Conservation (phyloP, 2,888 invertebrate genomes). For the Orthosia gracilis region DNA sequence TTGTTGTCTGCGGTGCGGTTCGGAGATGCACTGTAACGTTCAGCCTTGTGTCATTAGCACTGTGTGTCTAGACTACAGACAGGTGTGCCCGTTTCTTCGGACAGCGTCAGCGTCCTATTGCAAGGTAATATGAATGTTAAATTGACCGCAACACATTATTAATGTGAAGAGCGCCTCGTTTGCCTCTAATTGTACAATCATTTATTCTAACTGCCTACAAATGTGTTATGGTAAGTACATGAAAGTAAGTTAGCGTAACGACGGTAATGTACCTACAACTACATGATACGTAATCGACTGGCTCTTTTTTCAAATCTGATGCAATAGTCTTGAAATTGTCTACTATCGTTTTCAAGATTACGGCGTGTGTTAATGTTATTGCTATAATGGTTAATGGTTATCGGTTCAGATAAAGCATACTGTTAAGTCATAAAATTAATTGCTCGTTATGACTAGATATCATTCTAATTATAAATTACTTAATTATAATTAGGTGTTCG, state of each 20-base stretch:
- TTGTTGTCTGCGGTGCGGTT: conserved; percentile 51
- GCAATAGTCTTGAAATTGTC: conserved; percentile 39
- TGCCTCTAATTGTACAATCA: conserved; percentile 75
- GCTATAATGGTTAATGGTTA: conserved; percentile 35
- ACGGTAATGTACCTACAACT: conserved; percentile 44
- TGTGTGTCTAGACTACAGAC: conserved; percentile 68
- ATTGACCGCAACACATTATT: conserved; percentile 80
- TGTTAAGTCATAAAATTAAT: conserved; percentile 40
- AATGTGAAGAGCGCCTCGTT: conserved; percentile 73
- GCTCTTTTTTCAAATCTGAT: conserved; percentile 45
- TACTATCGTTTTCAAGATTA: conserved; percentile 47
- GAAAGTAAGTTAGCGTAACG: conserved; percentile 70
- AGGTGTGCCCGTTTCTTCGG: conserved; percentile 70
- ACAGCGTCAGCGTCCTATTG: conserved; percentile 62
- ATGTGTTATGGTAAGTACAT: conserved; percentile 67
- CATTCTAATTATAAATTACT: conserved; percentile 25
- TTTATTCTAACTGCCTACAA: conserved; percentile 73
- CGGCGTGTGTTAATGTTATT: conserved; percentile 23
- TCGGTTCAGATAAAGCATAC: conserved; percentile 47
- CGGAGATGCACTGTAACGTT: conserved; percentile 69
- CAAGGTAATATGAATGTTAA: conserved; percentile 77
- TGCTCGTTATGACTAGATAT: conserved; percentile 30
- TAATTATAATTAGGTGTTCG: conserved; percentile 33
- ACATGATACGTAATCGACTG: conserved; percentile 51
- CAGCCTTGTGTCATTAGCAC: conserved; percentile 70